Evolutionary conservation across 2,113 vertebrate species (phyloP).

Genomic region (Hipposideros armiger): DNA sequence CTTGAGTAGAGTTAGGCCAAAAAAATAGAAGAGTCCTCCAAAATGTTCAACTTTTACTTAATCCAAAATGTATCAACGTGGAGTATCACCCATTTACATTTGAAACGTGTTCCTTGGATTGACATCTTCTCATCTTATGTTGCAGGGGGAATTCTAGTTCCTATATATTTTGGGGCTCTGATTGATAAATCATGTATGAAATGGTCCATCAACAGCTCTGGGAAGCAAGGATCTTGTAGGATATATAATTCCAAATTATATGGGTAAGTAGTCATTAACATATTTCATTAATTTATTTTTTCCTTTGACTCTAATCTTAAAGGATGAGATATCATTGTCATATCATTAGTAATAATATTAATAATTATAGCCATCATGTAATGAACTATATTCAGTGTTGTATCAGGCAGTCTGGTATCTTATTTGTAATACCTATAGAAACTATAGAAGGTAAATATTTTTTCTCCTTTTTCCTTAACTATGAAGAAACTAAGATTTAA

Average conservation of each 20-base stretch:
- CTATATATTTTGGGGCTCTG: constrained; percentile 93
- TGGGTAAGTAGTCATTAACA: constrained; percentile 88
- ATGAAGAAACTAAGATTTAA: background rate
- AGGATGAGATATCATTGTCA: background rate
- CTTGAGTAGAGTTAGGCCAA: background rate
- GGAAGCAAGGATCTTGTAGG: constrained; percentile 91
- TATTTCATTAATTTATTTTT: constrained; percentile 2
- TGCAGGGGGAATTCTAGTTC: constrained; percentile 92
- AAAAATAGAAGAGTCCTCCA: background rate
- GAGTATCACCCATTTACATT: background rate
- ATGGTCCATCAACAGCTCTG: constrained; percentile 92
- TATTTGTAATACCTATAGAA: background rate
- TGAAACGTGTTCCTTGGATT: background rate
- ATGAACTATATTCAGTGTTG: background rate
- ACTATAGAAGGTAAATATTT: background rate
- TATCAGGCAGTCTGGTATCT: background rate
- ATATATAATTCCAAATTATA: constrained; percentile 90
- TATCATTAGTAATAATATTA: background rate
- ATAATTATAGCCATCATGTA: background rate
- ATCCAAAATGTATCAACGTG: background rate
- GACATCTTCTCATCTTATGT: background rate
- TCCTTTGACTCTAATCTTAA: background rate
- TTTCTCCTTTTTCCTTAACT: constrained; percentile 15
- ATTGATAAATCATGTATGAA: constrained; percentile 94
- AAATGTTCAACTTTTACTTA: background rate